Evolutionary conservation across 2,888 invertebrate species (phyloP).

Genomic region (Tetropium fuscum): DNA sequence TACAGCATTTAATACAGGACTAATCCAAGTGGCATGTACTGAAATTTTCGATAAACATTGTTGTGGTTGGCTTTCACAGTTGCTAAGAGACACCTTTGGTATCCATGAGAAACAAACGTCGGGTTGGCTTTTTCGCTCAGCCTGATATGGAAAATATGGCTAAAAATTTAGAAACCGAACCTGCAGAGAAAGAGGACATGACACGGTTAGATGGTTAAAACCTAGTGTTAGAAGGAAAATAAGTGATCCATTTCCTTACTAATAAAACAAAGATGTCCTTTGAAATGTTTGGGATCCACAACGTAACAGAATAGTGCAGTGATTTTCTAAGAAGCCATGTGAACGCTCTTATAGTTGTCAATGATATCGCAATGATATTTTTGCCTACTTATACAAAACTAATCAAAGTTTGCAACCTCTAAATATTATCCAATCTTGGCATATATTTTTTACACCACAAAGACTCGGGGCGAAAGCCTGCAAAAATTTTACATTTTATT

Average conservation of each 20-base stretch:
- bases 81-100: constrained; percentile 9
- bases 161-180: constrained; percentile 3
- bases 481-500: too few relatives aligned
- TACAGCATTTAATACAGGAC: constrained; percentile 1
- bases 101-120: constrained; percentile 1
- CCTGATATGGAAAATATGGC: constrained; percentile 4
- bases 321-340: too few relatives aligned
- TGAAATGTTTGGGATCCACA: too few relatives aligned
- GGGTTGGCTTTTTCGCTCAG: constrained; percentile 6
- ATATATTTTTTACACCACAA: too few relatives aligned
- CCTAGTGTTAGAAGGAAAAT: constrained; percentile 1
- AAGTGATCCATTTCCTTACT: not conserved
- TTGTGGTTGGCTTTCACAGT: constrained; percentile 5
- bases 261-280: not conserved
- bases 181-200: constrained; percentile 3
- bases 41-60: not conserved
- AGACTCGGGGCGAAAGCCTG: too few relatives aligned
- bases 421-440: too few relatives aligned
- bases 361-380: too few relatives aligned
- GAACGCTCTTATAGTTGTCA: too few relatives aligned
- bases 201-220: constrained; percentile 3
- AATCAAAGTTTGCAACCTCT: too few relatives aligned
- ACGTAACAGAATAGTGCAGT: too few relatives aligned
- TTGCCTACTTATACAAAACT: too few relatives aligned
- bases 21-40: not conserved